These are phyloP conservation scores for Greenwoodochromis staneri DNA, from an alignment of 2,113 vertebrate genomes.

Conservation along the genomic window DNA sequence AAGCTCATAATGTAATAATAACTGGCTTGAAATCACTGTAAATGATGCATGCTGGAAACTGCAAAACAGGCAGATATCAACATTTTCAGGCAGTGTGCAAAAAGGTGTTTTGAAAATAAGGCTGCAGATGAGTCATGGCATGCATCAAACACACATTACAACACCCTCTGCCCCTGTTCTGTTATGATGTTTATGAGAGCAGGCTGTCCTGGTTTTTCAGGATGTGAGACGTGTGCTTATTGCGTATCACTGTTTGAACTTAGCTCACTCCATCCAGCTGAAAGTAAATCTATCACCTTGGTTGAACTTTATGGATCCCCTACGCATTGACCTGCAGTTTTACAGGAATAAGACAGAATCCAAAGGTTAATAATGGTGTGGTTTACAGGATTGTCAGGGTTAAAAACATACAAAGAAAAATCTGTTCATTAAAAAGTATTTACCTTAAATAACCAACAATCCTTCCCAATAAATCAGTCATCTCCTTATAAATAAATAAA, in stretches of 20 bases:
- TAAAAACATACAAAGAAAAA: background rate
- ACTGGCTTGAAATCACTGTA: background rate
- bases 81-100: background rate
- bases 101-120: background rate
- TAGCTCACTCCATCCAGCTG: background rate
- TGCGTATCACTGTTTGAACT: constrained; percentile 21
- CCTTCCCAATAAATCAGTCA: background rate
- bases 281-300: constrained; percentile 29
- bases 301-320: constrained; percentile 31
- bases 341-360: background rate
- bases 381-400: background rate
- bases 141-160: constrained; percentile 2
- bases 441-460: background rate
- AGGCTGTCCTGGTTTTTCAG: constrained; percentile 14
- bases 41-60: background rate
- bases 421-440: background rate
- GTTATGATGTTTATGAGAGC: constrained; percentile 29
- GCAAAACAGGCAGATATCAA: background rate
- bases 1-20: background rate
- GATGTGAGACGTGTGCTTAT: constrained; percentile 12
- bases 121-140: constrained; percentile 21
- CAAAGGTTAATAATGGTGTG: background rate
- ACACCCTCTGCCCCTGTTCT: background rate
- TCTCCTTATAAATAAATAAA: background rate
- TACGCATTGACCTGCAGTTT: background rate